Percentiles rank a stretch among this genome's conserved stretches.
Conservation (phyloP, 2,113 vertebrate species). For the Protobothrops flavoviridis region DNA sequence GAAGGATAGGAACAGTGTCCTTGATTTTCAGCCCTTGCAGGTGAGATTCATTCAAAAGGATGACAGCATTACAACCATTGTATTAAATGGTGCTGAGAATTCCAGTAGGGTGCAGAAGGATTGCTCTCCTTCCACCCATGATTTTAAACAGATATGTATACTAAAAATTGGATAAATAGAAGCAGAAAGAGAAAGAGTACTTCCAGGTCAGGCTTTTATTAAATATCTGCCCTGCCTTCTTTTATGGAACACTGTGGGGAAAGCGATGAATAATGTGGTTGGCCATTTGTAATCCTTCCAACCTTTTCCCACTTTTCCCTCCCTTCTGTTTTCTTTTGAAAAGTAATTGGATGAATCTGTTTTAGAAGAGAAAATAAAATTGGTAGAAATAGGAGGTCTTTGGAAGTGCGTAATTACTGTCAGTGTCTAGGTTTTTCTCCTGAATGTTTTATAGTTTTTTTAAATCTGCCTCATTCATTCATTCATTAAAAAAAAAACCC, state of each 20-base stretch:
- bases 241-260: not conserved
- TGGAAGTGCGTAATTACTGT: not conserved
- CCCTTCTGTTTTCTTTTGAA: not conserved
- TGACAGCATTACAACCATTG: not conserved
- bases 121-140: not conserved
- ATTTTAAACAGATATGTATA: not conserved
- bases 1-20: not conserved
- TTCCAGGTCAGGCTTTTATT: not conserved
- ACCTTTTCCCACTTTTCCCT: not conserved
- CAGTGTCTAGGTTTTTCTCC: not conserved
- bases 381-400: not conserved
- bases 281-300: not conserved
- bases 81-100: not conserved
- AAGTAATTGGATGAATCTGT: not conserved
- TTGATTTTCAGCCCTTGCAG: not conserved
- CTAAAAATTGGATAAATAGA: not conserved
- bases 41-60: not conserved
- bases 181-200: not conserved
- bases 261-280: not conserved
- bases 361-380: not conserved
- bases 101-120: not conserved
- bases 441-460: not conserved
- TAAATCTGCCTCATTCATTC: not conserved
- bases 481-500: not conserved
- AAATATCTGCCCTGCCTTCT: not conserved